Evolutionary conservation across 2,113 vertebrate genomes (phyloP), one percentile per base, ranked within the genome.

Genomic region (Cardinalis cardinalis): DNA sequence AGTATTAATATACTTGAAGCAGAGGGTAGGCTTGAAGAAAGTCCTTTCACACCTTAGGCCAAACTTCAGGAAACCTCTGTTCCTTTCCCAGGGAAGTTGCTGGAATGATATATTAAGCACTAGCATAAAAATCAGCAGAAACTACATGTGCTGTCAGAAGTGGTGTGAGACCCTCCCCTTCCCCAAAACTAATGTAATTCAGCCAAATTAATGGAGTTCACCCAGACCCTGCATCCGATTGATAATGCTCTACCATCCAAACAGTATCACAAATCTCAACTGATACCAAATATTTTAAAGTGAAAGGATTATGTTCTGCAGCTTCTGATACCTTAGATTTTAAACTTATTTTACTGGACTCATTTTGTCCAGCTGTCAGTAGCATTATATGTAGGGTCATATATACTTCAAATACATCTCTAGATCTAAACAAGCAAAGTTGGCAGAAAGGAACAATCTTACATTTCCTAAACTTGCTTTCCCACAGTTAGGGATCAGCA

Each of bases 151-250:
- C 26, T 61, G 29, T 38, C 43, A 58, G 44, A 71, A 68, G 36
- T 7, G 8, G 12, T 40, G 31, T 4, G 23, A n/a, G 38, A 80
- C 19, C 8, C 32, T 7, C 3, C 4, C 0, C 15, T 31, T 18
- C 18, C 14, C 10, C 40, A 13, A 66, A 68, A 85, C 13, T 17
- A 48, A 28, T 21, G 13, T 12, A 74, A 38, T 86, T 64, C 36
- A 46, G n/a, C 11, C 2, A 3, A 44, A 60, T 75, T 41, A 56
- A 53, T 9, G 9, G 24, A 55, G 11, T 23, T 84, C 17, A 65
- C 4, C 4, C 34, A 61, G 34, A 40, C 1, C 1, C 32, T 26
- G 19, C 31, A 26, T 52, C 56, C 18, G n/a, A 55, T 11, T 32
- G 36, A 41, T n/a, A 52, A 73, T 20, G 11, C 18, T 23, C 64